Percentiles rank a stretch among this genome's conserved stretches.
Evolutionary conservation across 2,113 vertebrate genomes (phyloP).

Genomic region (Solea solea): DNA sequence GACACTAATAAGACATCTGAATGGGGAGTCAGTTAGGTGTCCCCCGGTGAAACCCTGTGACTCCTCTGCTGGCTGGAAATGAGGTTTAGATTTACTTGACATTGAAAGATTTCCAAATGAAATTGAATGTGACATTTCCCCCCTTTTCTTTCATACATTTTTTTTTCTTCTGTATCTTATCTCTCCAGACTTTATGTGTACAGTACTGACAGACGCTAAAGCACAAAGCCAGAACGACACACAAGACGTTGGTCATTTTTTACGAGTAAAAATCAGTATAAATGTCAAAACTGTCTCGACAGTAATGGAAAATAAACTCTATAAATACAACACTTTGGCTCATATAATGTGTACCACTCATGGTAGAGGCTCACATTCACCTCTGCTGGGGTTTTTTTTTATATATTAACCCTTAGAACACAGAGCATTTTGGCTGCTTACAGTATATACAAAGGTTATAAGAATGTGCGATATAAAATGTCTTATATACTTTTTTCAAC

Average conservation of each 20-base stretch:
- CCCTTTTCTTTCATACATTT: not conserved
- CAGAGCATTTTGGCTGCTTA: no score
- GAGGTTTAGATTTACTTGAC: not conserved
- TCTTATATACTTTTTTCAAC: no score
- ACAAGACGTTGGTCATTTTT: not conserved
- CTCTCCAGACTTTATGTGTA: not conserved
- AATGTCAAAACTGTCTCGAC: no score
- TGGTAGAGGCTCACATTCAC: no score
- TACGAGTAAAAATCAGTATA: no score
- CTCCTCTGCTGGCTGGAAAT: not conserved
- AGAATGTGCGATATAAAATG: no score
- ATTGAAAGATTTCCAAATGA: not conserved
- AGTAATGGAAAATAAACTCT: no score
- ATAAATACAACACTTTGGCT: no score
- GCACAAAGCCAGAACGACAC: not conserved
- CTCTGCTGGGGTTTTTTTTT: no score
- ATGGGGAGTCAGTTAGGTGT: not conserved
- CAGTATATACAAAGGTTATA: no score
- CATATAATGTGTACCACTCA: no score
- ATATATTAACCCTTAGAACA: no score
- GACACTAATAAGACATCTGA: not conserved
- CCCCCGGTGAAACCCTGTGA: not conserved
- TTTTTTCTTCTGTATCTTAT: not conserved
- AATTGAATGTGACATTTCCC: not conserved
- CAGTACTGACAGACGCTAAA: not conserved